Base-by-base conservation (phyloP, 1,140 invertebrate species). In the Vanessa atalanta region DNA sequence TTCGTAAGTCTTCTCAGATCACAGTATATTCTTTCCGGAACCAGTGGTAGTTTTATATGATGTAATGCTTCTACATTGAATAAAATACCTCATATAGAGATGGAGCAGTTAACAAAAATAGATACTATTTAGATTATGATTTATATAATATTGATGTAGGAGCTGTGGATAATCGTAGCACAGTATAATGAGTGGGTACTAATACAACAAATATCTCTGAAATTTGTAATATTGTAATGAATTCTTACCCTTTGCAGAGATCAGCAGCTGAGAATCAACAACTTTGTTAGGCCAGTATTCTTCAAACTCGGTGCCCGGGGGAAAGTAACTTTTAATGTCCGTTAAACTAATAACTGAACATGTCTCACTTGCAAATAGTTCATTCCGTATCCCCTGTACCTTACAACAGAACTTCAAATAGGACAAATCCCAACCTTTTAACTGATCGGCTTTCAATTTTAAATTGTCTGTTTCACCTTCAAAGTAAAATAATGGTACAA, bases 371-470 rank as follows among this genome's bases (percentile, higher is more conserved):
- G 96, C 96, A 92, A 98, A 98, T 20, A 98, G 92, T 94, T 98
- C 97, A 88, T 97, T 98, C 72, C 97, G 94, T 67, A 98, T 98
- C 65, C 97, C 97, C 93, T 98, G 97, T 68, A 98, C 97, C 93
- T 98, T 98, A 93, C 97, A 98, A 92, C 97, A 98, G 87, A 98
- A 98, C 90, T 98, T 98, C 60, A 98, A 93, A 89, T 98, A 98
- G 0, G 97, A 97, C 60, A 98, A 88, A 91, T 98, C 97, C 98
- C 97, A 98, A 61, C 97, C 97, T 82, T 97, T 96, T 50, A 98
- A 91, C 84, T 96, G 95, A 83, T 97, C 95, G 50, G 97, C 96
- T 85, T 97, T 97, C 53, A 96, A 94, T 85, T 97, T 97, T 1
- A 98, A 93, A 90, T 97, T 97, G 84, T 98, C 97, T 1, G 97